Base-by-base conservation (phyloP, 2,113 vertebrate genomes). In the Corythoichthys haematopterus region DNA sequence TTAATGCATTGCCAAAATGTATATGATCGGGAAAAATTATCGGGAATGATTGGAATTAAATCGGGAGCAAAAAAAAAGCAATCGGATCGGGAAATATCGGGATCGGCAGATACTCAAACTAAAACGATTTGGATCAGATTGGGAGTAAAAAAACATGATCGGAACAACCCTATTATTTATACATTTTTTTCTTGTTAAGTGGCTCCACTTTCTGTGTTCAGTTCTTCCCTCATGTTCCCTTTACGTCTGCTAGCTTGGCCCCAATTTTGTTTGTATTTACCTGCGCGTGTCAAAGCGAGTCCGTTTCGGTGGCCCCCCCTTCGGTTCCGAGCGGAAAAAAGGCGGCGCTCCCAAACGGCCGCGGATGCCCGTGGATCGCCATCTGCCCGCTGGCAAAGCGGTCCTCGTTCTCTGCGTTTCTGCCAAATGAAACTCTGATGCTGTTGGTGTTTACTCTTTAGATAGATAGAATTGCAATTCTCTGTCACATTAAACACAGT, bases 251-350 rank as follows among this genome's bases (percentile, higher is more conserved):
- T 33, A 4, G 6, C 15, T 43, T 61, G 38, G 60, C 14, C 28
- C 14, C 71, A 50, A 57, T 43, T 66, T 66, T 53, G 35, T 53
- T 53, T 53, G 51, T 53, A 59, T 69, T 52, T 14, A 37, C 62
- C 52, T 57, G 40, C 67, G 58, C 36, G 43, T 68, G 84, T 84
- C 86, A 3, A 53, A 53, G 20, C 84, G 28, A 15, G 64, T 79
- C 77, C 87, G 64, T 79, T 78, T 86, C 84, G 72, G 77, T 71
- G 64, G 77, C 85, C 80, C 38, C 80, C 75, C n/a, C n/a, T 85
- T 81, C 83, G 72, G 82, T 83, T 83, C 59, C 16, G 68, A 81
- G 75, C 82, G 84, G 88, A 89, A 88, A 87, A 68, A 89, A 88
- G 88, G 70, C 80, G 77, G 57, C 58, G 70, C 10, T 2, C 67